Percentiles rank a stretch among this genome's conserved stretches.
Conservation (phyloP, 2,888 invertebrate species). For the Apomyelois bistriatella region DNA sequence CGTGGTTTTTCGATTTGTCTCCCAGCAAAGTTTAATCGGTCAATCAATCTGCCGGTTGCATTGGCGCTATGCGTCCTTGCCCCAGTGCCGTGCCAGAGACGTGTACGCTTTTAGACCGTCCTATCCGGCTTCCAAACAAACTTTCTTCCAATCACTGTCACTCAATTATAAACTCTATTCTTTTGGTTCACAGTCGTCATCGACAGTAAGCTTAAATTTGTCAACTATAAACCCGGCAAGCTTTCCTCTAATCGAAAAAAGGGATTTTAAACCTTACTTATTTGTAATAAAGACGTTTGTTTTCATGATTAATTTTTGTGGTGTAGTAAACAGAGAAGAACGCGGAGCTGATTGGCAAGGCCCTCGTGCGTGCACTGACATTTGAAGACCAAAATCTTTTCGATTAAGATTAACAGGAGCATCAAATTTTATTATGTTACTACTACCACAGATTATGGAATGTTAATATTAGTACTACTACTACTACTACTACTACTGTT, state of each 20-base stretch:
- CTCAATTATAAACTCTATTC: constrained; percentile 51
- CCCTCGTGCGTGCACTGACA: constrained; percentile 56
- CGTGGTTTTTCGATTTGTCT: constrained; percentile 26
- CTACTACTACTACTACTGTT: too few species aligned
- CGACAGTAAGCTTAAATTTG: constrained; percentile 31
- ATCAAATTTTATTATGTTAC: constrained; percentile 17
- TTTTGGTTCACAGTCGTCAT: not conserved
- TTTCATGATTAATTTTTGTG: constrained; percentile 24
- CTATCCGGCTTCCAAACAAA: constrained; percentile 57
- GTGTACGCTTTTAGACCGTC: constrained; percentile 65
- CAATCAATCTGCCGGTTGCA: constrained; percentile 69
- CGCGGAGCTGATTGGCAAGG: constrained; percentile 53
- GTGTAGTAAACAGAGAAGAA: constrained; percentile 44
- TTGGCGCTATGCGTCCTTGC: constrained; percentile 72
- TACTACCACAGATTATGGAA: too few species aligned
- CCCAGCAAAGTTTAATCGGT: constrained; percentile 64
- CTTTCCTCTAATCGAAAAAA: constrained; percentile 33
- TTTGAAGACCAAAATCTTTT: constrained; percentile 57
- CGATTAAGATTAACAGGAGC: constrained; percentile 22
- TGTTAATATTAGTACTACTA: too few species aligned
- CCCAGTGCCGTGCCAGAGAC: constrained; percentile 71
- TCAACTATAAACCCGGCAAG: constrained; percentile 41
- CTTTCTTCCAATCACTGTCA: constrained; percentile 51
- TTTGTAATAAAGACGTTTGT: constrained; percentile 29
- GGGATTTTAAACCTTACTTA: constrained; percentile 45